Percentiles rank a stretch among this genome's conserved stretches.
Conservation (phyloP, 2,888 invertebrate species). For the Cephus pulcher region DNA sequence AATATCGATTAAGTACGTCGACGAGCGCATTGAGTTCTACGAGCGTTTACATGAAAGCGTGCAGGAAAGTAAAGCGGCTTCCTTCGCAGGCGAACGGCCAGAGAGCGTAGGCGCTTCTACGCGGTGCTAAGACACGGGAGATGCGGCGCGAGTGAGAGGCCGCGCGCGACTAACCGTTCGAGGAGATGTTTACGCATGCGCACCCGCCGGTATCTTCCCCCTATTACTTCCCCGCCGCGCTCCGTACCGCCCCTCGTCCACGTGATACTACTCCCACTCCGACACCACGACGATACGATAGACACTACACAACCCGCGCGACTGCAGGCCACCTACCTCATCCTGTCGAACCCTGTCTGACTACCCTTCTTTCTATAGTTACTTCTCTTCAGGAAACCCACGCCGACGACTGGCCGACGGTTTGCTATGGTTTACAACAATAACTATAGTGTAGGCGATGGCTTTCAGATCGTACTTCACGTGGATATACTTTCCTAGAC, state of each 20-base stretch:
- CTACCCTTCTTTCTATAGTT: neutral
- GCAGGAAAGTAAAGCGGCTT: neutral
- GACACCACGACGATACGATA: constrained; percentile 14
- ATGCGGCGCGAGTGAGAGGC: constrained; percentile 46
- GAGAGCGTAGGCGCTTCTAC: constrained; percentile 10
- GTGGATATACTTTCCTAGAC: neutral
- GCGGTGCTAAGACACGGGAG: constrained; percentile 14
- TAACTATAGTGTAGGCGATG: neutral
- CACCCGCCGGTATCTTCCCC: constrained; percentile 22
- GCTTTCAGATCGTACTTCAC: neutral
- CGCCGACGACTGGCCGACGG: neutral
- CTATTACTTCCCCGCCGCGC: constrained; percentile 11
- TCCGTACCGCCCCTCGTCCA: neutral
- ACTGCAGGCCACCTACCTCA: constrained; percentile 3
- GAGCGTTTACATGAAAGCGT: neutral
- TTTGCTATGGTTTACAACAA: neutral
- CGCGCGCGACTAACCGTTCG: constrained; percentile 51
- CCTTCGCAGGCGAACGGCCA: constrained; percentile 7
- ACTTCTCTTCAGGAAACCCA: neutral
- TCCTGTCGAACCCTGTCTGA: neutral
- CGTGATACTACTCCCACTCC: constrained; percentile 17
- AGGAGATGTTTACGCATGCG: constrained; percentile 27
- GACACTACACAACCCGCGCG: neutral
- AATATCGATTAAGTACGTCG: neutral
- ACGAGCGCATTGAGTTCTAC: neutral